phyloP scores from a whole-genome alignment of 2,888 invertebrate species.

The Eupithecia centaureata region DNA sequence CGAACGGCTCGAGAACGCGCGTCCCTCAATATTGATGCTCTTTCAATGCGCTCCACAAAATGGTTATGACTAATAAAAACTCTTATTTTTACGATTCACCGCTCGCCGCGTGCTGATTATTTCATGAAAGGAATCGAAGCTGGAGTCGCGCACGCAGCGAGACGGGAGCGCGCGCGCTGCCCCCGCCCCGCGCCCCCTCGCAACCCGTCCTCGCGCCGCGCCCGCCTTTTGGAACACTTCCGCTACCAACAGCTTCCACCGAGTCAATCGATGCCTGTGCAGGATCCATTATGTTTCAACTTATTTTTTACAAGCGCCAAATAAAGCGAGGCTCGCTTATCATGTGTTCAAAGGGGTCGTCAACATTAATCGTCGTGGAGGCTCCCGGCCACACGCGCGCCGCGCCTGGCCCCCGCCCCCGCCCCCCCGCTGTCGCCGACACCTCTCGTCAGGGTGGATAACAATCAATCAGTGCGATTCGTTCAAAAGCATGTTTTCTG shows the following conservation, averaged over 20 bases:
- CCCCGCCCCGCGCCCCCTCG: not conserved
- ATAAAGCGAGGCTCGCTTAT: conserved; percentile 24
- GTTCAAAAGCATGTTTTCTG: conserved; percentile 40
- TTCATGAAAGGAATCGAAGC: conserved; percentile 37
- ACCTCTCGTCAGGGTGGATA: conserved; percentile 52
- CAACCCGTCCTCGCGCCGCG: not conserved
- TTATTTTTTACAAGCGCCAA: conserved; percentile 12
- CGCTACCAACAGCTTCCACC: not conserved
- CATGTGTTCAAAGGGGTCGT: conserved; percentile 30
- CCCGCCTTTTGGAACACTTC: too few relatives aligned
- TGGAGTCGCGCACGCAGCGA: not conserved
- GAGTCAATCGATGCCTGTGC: not conserved
- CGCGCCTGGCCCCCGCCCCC: conserved; percentile 26
- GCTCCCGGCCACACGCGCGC: conserved; percentile 16
- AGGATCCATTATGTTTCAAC: conserved; percentile 1
- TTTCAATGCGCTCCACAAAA: conserved; percentile 44
- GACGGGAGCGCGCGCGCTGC: too few relatives aligned
- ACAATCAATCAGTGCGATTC: conserved; percentile 55
- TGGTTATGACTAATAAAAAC: conserved; percentile 47
- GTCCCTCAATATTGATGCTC: conserved; percentile 45
- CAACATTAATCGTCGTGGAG: conserved; percentile 32
- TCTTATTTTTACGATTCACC: conserved; percentile 44
- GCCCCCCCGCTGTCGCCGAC: conserved; percentile 32
- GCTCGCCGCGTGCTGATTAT: conserved; percentile 45
- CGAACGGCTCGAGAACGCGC: conserved; percentile 30